Base-by-base conservation (phyloP, 2,113 vertebrate genomes). In the Tachysurus fulvidraco region DNA sequence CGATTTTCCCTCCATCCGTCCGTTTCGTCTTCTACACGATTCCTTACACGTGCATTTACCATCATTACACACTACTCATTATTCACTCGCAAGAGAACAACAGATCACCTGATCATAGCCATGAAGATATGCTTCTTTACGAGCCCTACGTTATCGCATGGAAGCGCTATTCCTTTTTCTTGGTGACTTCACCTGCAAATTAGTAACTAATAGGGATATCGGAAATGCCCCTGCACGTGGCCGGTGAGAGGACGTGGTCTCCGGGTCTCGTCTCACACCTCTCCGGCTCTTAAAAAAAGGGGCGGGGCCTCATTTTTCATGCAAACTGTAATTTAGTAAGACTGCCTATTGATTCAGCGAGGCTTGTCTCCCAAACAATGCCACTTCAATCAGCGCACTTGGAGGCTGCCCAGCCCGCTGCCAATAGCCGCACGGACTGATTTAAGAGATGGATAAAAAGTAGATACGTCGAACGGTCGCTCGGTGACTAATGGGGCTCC, bases 371-470 rank as follows among this genome's bases (percentile, higher is more conserved):
- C 96, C 93, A 96, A 97, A 93, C 91, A 95, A 96, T 94, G 94
- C 90, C 91, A 94, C 93, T 96, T 96, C 93, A 95, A 96, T 95
- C 95, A 96, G 94, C 93, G 78, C 91, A 89, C 93, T 91, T 94
- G 93, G 91, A 92, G 87, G 84, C 78, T 86, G 91, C 93, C 93
- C 92, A 94, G 89, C 85, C 87, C 88, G 94, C 93, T 95, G 95
- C 95, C 91, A 90, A 96, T 96, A 96, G 93, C 94, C 95, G 94
- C 95, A 95, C 92, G 93, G 95, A 96, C 94, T 97, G 96, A 97
- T 95, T 97, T 95, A 96, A 97, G 95, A 97, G 96, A 97, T 93
- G 94, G 97, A 96, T 96, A 96, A 95, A 96, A 96, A 95, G 95
- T 88, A 96, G 95, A 96, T 95, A 95, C 92, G 93, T 95, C 93